These are phyloP conservation scores for Parochlus steinenii DNA, from an alignment of 2,888 invertebrate genomes.

Conservation along the genomic window DNA sequence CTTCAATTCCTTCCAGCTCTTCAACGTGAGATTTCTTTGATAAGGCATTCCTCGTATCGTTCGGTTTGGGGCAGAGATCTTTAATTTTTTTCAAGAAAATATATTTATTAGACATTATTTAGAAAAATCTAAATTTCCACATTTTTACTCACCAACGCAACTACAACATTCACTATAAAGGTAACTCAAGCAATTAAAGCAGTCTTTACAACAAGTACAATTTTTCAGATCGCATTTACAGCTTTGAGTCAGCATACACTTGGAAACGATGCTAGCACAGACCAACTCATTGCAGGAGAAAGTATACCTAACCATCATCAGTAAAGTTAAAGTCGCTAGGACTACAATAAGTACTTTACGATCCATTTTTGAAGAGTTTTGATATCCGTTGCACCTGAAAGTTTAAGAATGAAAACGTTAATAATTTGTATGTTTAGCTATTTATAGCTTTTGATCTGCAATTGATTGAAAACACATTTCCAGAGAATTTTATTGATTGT, in stretches of 20 bases:
- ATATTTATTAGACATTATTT: neutral
- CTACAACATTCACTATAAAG: conserved; percentile 91
- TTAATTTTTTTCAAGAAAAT: conserved; percentile 18
- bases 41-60: conserved; percentile 54
- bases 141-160: conserved; percentile 70
- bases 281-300: conserved; percentile 74
- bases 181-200: conserved; percentile 74
- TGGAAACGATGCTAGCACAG: conserved; percentile 90
- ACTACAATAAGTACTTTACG: conserved; percentile 3
- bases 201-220: conserved; percentile 90
- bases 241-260: conserved; percentile 89
- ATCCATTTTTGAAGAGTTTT: conserved; percentile 6
- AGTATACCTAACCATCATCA: neutral
- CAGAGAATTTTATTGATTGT: no score
- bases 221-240: conserved; percentile 89
- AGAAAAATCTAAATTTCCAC: no score
- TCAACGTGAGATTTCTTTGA: conserved; percentile 74
- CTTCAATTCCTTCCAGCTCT: conserved; percentile 66
- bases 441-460: no score
- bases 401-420: no score
- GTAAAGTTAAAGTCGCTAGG: conserved; percentile 6
- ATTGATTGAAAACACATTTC: no score
- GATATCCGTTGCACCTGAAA: no score
- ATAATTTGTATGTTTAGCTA: no score
- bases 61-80: conserved; percentile 84